These are phyloP conservation scores for Scaptomyza graminum DNA, from an alignment of 1,140 invertebrate species.

Conservation along the genomic window DNA sequence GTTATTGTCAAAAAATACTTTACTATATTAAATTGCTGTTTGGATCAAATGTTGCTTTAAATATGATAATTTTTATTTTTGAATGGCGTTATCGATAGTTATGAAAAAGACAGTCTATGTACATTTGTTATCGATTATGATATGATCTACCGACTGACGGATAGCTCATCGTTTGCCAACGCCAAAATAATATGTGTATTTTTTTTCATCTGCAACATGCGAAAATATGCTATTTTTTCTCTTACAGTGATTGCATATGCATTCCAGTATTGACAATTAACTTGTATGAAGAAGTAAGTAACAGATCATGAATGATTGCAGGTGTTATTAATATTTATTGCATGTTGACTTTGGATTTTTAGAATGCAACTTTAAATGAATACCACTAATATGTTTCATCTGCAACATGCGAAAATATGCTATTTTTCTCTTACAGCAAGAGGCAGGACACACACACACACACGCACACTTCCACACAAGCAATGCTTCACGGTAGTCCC, in stretches of 20 bases:
- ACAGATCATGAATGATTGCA: no score
- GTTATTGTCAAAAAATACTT: not conserved
- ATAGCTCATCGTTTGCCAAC: no score
- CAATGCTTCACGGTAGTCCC: no score
- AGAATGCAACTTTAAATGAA: no score
- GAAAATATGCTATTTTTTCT: conserved; percentile 23
- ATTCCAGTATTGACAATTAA: no score
- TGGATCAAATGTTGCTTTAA: not conserved
- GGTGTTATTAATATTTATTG: no score
- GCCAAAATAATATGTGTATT: not conserved
- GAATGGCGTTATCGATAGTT: no score
- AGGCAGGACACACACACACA: conserved; percentile 1
- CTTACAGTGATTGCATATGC: conserved; percentile 17
- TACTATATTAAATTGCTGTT: not conserved
- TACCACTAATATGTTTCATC: not conserved
- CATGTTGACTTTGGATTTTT: no score
- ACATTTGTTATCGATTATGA: no score
- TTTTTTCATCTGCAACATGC: not conserved
- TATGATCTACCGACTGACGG: no score
- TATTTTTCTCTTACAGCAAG: conserved; percentile 30
- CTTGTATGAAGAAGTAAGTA: no score
- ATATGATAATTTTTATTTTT: not conserved
- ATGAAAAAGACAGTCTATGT: no score
- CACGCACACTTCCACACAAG: not conserved
- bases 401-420: conserved; percentile 10